Conservation (phyloP, 2,113 vertebrate species). For the Bambusicola thoracicus region DNA sequence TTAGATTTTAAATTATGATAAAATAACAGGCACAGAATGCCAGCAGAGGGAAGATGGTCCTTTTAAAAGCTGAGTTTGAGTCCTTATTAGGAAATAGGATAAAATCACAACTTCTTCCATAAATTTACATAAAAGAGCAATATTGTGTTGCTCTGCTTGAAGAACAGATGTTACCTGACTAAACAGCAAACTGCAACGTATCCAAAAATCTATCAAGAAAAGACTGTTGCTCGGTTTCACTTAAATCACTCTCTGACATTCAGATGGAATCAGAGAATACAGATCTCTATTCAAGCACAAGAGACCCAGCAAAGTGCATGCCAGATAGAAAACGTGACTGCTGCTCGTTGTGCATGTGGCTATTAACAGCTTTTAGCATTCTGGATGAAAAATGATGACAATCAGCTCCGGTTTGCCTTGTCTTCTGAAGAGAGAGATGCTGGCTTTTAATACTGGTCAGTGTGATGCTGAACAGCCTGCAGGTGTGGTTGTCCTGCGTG, state of each 20-base stretch:
- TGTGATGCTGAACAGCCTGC: not conserved
- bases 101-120: slow-evolving; percentile 36
- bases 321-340: not conserved
- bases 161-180: slow-evolving; percentile 40
- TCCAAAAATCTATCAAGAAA: not conserved
- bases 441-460: not conserved
- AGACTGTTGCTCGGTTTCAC: not conserved
- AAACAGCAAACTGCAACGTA: not conserved
- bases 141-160: not conserved
- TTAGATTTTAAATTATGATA: slow-evolving; percentile 64
- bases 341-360: not conserved
- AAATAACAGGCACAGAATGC: slow-evolving; percentile 43
- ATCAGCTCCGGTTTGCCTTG: not conserved
- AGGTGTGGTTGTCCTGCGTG: not conserved
- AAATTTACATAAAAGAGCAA: slow-evolving; percentile 21
- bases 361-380: not conserved
- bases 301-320: not conserved
- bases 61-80: slow-evolving; percentile 6
- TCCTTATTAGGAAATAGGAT: slow-evolving; percentile 41
- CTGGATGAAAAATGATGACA: not conserved
- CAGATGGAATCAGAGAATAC: not conserved
- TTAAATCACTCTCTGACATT: slow-evolving; percentile 16
- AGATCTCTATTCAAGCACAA: not conserved
- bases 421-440: not conserved
- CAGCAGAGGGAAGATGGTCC: slow-evolving; percentile 1